phyloP scores from a whole-genome alignment of 2,113 vertebrate genomes.

The Nannospalax galili region DNA sequence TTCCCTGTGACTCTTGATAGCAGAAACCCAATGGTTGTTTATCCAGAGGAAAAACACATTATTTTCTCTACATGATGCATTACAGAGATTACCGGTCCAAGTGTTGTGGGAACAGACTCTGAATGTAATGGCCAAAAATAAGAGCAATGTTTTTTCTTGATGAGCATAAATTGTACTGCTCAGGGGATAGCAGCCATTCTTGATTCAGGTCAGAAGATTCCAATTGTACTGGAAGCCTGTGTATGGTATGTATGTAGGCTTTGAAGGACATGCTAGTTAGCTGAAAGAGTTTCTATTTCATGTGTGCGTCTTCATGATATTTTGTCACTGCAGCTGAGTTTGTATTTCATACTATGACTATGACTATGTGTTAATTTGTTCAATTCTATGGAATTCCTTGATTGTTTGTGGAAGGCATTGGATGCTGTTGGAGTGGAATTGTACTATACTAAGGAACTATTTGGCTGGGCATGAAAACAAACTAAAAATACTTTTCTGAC shows the following conservation, averaged over 20 bases:
- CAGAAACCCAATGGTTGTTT: background rate
- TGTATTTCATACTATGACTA: background rate
- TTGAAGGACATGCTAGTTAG: background rate
- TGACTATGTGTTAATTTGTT: background rate
- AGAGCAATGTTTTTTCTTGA: background rate
- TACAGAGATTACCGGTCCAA: background rate
- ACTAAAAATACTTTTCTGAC: background rate
- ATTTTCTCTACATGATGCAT: background rate
- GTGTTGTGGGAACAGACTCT: background rate
- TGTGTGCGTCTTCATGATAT: background rate
- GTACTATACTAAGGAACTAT: background rate
- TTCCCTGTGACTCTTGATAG: background rate
- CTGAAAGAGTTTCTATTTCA: background rate
- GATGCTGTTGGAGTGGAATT: background rate
- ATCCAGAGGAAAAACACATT: background rate
- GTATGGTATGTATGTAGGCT: background rate
- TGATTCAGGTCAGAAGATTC: background rate
- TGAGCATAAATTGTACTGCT: background rate
- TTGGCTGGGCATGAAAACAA: background rate
- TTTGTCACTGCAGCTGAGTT: background rate
- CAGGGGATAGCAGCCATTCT: background rate
- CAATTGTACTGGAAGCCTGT: background rate
- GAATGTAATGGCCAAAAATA: background rate
- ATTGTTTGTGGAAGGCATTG: background rate
- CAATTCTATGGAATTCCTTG: background rate